Evolutionary conservation across 2,888 invertebrate species (phyloP), one percentile per base, ranked within the genome.

Genomic region (Gasteruption jaculator): DNA sequence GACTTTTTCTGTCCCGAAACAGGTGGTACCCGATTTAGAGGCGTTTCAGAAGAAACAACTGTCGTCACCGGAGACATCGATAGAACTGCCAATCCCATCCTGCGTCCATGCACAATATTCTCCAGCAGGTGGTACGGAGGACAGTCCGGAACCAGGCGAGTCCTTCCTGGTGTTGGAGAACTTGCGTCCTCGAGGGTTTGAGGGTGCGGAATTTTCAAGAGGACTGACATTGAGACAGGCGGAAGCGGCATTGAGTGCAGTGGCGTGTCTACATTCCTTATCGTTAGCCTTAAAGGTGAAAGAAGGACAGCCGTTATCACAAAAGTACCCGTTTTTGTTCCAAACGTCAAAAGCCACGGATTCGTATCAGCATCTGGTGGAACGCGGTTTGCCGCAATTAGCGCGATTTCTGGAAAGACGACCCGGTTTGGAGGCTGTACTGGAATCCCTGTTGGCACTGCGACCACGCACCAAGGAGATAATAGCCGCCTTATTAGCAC

Each of bases 291-390:
- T 81, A 56, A 80, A 80, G 60, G 71, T 80, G 8, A 74, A 74
- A 54, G 76, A 78, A 19, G 74, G 71, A 10, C 71, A 72, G 39
- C 60, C 71, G 1, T 60, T 81, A 7, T 73, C 75, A 2, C 76
- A 78, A 49, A 72, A 75, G 31, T 81, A 80, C 53, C 77, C 79
- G 11, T 88, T 87, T 62, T 74, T 88, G 11, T 87, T 88, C 57
- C 86, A 86, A 55, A 86, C 86, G 24, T 83, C 83, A 27, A 76
- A 84, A 58, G 87, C 87, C 1, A 85, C 86, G 0, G 85, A 86
- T 52, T 86, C 86, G 4, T 88, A 87, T 60, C 82, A 87, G 48
- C 84, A 86, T 44, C 74, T 88, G 18, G 84, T 88, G 3, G 82
- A 86, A 58, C 76, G 86, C 43, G 87, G 87, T 2, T 71, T 88